Conservation (phyloP, 2,797 vertebrate genomes). For the Periophthalmus magnuspinnatus region DNA sequence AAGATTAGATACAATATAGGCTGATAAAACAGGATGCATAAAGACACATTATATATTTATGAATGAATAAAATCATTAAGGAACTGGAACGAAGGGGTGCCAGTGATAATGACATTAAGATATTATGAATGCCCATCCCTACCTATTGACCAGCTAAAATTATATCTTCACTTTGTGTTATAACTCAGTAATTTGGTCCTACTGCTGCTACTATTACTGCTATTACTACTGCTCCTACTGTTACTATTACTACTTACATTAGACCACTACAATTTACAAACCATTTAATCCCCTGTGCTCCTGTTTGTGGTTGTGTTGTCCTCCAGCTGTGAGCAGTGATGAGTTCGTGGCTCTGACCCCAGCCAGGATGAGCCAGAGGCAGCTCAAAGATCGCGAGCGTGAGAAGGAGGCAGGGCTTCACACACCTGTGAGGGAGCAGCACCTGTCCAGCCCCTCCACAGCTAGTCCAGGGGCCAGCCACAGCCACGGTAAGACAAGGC, state of each 20-base stretch:
- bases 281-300: neutral
- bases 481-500: constrained; percentile 82
- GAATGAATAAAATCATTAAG: too few species aligned
- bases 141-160: too few species aligned
- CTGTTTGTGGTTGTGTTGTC: neutral
- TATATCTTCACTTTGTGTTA: neutral
- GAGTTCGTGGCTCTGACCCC: constrained; percentile 85
- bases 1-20: too few species aligned
- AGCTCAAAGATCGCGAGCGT: constrained; percentile 80
- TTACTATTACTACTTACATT: too few species aligned
- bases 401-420: constrained; percentile 86
- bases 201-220: too few species aligned
- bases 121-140: too few species aligned
- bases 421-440: constrained; percentile 88
- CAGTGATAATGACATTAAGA: too few species aligned
- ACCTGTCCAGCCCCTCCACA: constrained; percentile 74
- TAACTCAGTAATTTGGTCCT: neutral
- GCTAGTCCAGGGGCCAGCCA: constrained; percentile 87
- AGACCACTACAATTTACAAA: neutral
- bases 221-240: too few species aligned
- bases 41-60: too few species aligned
- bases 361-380: constrained; percentile 94
- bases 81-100: too few species aligned
- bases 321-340: constrained; percentile 81
- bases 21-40: too few species aligned